These are phyloP conservation scores for Eubasilissa regina DNA, from an alignment of 1,140 invertebrate genomes.

Conservation along the genomic window DNA sequence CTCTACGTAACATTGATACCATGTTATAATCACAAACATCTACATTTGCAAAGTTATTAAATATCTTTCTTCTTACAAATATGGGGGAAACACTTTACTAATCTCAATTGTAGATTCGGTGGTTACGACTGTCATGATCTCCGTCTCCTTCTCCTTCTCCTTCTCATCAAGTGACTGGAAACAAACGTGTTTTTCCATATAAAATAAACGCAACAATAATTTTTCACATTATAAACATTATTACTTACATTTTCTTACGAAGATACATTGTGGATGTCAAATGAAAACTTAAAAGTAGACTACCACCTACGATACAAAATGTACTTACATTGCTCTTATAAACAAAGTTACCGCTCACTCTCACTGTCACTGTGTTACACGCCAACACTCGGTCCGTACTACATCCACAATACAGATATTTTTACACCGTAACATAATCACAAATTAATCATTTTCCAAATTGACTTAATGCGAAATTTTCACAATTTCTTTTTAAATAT, in stretches of 20 bases:
- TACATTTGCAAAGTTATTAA: slow-evolving; percentile 51
- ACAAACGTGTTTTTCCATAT: too few relatives aligned
- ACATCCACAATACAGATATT: slow-evolving; percentile 22
- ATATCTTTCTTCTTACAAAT: slow-evolving; percentile 29
- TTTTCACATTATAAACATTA: too few relatives aligned
- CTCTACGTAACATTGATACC: slow-evolving; percentile 57
- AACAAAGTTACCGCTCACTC: slow-evolving; percentile 27
- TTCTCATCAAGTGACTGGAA: too few relatives aligned
- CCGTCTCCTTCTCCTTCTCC: too few relatives aligned
- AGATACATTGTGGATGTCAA: background rate
- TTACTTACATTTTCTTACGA: too few relatives aligned
- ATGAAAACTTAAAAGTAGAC: slow-evolving; percentile 17
- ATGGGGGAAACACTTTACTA: background rate
- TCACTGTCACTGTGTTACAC: slow-evolving; percentile 8
- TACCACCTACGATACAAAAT: slow-evolving; percentile 29
- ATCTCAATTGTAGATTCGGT: background rate
- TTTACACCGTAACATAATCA: slow-evolving; percentile 34
- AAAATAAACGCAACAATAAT: too few relatives aligned
- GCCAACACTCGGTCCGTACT: background rate
- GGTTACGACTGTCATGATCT: background rate
- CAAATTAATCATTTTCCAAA: slow-evolving; percentile 29
- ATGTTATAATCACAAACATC: slow-evolving; percentile 58
- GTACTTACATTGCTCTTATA: slow-evolving; percentile 36
- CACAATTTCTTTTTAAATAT: slow-evolving; percentile 20
- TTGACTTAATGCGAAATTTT: slow-evolving; percentile 34